Percentiles rank a stretch among this genome's conserved stretches.
Conservation (phyloP, 2,113 vertebrate species). For the Abramis brama region DNA sequence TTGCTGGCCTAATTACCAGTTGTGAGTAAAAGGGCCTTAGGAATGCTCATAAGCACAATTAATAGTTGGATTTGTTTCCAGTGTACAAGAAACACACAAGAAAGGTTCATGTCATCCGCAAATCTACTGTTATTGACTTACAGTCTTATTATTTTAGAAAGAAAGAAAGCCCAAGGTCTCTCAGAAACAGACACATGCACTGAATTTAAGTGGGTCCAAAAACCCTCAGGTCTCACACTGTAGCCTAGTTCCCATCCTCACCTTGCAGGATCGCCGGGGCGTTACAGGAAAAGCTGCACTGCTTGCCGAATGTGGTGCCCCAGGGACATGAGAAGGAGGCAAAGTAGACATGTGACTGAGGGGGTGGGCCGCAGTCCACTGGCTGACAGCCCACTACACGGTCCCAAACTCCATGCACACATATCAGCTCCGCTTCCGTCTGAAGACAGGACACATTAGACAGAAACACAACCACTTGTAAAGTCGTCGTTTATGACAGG, state of each 20-base stretch:
- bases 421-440: slow-evolving; percentile 79
- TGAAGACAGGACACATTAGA: slow-evolving; percentile 53
- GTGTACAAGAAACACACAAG: background rate
- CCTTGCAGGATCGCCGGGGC: slow-evolving; percentile 94
- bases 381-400: slow-evolving; percentile 81
- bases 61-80: background rate
- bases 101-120: background rate
- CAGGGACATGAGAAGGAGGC: slow-evolving; percentile 86
- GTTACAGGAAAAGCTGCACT: slow-evolving; percentile 88
- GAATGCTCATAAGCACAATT: background rate
- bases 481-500: background rate
- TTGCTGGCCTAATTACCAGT: background rate
- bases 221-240: background rate
- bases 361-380: slow-evolving; percentile 84
- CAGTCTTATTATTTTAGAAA: background rate
- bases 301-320: slow-evolving; percentile 85
- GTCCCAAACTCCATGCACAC: slow-evolving; percentile 86
- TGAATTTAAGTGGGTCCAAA: background rate
- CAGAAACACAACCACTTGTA: background rate
- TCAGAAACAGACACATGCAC: background rate
- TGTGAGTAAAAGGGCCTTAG: background rate
- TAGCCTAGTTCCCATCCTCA: slow-evolving; percentile 59
- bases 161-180: background rate
- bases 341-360: slow-evolving; percentile 83
- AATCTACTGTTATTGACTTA: background rate